Base-by-base conservation (phyloP, 2,797 vertebrate species). In the Babyrousa celebensis region DNA sequence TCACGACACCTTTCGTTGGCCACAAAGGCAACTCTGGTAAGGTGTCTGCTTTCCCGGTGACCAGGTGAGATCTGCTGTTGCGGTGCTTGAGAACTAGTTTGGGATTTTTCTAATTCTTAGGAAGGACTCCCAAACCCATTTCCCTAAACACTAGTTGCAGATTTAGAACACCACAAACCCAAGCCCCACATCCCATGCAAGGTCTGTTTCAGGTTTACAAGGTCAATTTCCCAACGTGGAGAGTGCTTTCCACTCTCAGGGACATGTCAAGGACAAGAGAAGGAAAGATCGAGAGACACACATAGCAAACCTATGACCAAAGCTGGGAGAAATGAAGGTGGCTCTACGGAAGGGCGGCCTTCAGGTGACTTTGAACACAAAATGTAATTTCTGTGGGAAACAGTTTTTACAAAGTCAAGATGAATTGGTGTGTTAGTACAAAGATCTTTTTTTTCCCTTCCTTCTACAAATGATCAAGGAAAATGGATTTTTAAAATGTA, bases 401-500 rank as follows among this genome's bases (percentile, higher is more conserved):
- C 21, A n/a, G 85, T 58, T 96, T 91, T 94, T 40, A 84, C 83
- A 85, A 91, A 94, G 82, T 95, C 65, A 88, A 82, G 80, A 89
- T 95, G 97, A 97, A 96, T 94, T 92, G 77, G 40, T 88, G 62
- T 90, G 93, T 96, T 96, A 85, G 86, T 78, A 85, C 63, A 90
- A 91, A 89, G 92, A 75, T 48, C 43, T 48, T 48, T 48, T 70
- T 89, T 88, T 92, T 96, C 84, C 62, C 68, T 60, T 84, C 88
- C 80, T 94, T 93, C 77, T 62, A 95, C 94, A 96, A 97, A 95
- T 95, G 96, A 97, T 94, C 95, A 91, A 97, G 97, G 96, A 97
- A 97, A 97, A 97, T 94, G 94, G 95, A 94, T 97, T 97, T 98
- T 92, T 62, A 67, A 97, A 97, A 97, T 97, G 95, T 97, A 97